A percentile compares a stretch with the other conserved stretches of the same genome.
Conservation (phyloP, 2,113 vertebrate species). For the Etheostoma cragini region DNA sequence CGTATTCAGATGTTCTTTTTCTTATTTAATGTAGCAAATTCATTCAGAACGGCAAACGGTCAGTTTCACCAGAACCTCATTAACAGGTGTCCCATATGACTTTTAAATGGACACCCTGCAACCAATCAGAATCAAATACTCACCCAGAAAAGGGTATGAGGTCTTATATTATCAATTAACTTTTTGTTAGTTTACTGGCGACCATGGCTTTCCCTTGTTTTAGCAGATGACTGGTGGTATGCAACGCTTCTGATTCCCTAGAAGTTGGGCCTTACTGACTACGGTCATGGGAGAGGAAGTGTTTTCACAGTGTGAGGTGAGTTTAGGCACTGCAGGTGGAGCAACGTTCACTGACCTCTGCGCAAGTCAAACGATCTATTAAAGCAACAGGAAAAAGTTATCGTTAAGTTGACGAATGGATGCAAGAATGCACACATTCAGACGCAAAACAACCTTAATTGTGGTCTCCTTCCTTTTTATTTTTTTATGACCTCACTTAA, state of each 20-base stretch:
- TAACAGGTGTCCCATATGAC: too few relatives aligned
- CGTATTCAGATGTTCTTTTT: too few relatives aligned
- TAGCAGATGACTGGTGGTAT: slow-evolving; percentile 10
- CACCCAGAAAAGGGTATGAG: too few relatives aligned
- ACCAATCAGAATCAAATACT: too few relatives aligned
- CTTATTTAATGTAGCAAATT: too few relatives aligned
- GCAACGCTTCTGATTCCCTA: slow-evolving; percentile 2
- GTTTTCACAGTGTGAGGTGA: slow-evolving; percentile 20
- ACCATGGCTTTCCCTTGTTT: neutral
- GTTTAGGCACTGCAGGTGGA: slow-evolving; percentile 47
- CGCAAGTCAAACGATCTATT: slow-evolving; percentile 12
- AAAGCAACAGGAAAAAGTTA: neutral
- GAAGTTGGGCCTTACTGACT: slow-evolving; percentile 16
- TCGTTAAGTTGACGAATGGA: slow-evolving; percentile 5
- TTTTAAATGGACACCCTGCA: too few relatives aligned
- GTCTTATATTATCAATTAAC: neutral
- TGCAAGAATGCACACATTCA: neutral
- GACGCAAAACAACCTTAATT: neutral
- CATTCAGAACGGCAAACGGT: too few relatives aligned
- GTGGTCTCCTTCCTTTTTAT: neutral
- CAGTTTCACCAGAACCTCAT: too few relatives aligned
- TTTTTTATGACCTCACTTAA: neutral
- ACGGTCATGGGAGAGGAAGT: slow-evolving; percentile 40
- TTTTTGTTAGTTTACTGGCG: neutral
- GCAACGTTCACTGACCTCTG: slow-evolving; percentile 35